phyloP scores from a whole-genome alignment of 2,888 invertebrate species.

The Dyspetes luteomarginatus region DNA sequence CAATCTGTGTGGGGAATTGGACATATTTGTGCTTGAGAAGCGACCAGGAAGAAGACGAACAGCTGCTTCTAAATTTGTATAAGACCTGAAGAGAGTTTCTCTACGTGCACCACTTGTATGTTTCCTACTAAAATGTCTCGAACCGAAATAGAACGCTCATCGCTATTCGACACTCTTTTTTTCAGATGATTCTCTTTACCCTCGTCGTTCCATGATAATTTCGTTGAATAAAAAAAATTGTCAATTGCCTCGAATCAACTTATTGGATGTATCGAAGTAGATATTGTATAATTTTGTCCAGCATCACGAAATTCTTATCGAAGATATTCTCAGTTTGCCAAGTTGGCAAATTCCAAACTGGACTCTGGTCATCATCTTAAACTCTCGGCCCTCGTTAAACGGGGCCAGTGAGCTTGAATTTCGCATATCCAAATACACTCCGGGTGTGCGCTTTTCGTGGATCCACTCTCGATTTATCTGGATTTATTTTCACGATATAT shows the following conservation, averaged over 20 bases:
- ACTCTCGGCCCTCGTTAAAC: slow-evolving; percentile 30
- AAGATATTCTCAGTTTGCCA: neutral
- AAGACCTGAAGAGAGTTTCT: slow-evolving; percentile 56
- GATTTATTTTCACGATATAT: slow-evolving; percentile 75
- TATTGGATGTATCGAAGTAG: neutral
- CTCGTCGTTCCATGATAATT: slow-evolving; percentile 25
- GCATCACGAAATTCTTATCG: neutral
- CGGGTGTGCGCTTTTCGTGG: slow-evolving; percentile 56
- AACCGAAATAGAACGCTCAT: slow-evolving; percentile 63
- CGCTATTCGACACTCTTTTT: slow-evolving; percentile 1
- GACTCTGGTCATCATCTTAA: too few relatives aligned
- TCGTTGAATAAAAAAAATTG: neutral
- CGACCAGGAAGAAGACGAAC: slow-evolving; percentile 68
- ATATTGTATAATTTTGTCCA: neutral
- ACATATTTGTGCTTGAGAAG: slow-evolving; percentile 22
- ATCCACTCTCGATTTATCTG: slow-evolving; percentile 73
- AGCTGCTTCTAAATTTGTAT: slow-evolving; percentile 70
- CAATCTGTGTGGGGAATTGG: slow-evolving; percentile 16
- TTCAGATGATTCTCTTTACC: slow-evolving; percentile 33
- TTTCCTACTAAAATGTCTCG: slow-evolving; percentile 46
- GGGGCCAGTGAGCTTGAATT: slow-evolving; percentile 74
- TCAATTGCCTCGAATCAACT: neutral
- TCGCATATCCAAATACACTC: slow-evolving; percentile 76
- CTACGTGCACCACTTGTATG: slow-evolving; percentile 55
- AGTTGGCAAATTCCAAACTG: slow-evolving; percentile 49